Conservation (phyloP, 2,113 vertebrate species). For the Ammodytes dubius region DNA sequence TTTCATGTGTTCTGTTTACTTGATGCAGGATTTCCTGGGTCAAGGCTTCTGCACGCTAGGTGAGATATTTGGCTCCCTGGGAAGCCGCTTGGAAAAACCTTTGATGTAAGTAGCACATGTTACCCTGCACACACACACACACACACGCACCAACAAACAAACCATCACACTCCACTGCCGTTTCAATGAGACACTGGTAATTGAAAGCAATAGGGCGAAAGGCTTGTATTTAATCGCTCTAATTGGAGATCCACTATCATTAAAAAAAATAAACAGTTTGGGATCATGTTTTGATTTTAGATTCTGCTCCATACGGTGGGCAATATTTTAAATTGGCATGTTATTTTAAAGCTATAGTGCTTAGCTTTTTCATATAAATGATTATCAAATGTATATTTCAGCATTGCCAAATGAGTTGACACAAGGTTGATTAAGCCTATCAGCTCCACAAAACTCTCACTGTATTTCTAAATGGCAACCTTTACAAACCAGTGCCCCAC, state of each 20-base stretch:
- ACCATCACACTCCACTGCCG: conserved; percentile 2
- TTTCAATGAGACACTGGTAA: conserved; percentile 28
- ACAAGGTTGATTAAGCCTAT: no score
- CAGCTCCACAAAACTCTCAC: no score
- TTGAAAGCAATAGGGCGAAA: conserved; percentile 1
- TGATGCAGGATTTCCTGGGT: conserved; percentile 94
- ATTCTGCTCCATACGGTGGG: not conserved
- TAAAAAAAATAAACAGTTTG: conserved; percentile 1
- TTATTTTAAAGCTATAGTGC: conserved; percentile 3
- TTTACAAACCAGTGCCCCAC: no score
- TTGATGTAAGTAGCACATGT: conserved; percentile 88
- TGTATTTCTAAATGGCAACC: no score
- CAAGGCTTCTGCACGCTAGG: conserved; percentile 96
- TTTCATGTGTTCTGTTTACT: not conserved
- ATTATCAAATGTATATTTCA: no score
- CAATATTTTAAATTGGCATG: conserved; percentile 37
- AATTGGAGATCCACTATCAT: conserved; percentile 10
- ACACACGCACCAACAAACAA: conserved; percentile 5
- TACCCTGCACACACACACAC: not conserved
- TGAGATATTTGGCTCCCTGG: conserved; percentile 95
- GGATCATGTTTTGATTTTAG: conserved; percentile 3
- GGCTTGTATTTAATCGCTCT: not conserved
- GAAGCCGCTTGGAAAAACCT: conserved; percentile 93
- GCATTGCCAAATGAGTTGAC: no score
- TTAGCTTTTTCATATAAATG: no score